Conservation (phyloP, 2,113 vertebrate species). For the Xenopus borealis region DNA sequence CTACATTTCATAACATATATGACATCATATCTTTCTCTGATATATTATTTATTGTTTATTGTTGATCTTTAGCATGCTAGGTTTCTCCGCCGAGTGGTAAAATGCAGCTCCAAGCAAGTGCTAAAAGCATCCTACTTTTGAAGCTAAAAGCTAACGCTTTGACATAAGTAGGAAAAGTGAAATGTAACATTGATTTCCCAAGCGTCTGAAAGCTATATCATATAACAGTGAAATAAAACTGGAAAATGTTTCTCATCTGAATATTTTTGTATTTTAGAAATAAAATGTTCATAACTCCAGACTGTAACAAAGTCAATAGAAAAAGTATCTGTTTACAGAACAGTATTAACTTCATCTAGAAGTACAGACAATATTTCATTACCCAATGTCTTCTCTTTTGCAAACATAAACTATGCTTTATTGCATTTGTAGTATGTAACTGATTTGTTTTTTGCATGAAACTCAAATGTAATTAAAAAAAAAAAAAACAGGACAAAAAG, state of each 20-base stretch:
- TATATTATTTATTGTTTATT: constrained; percentile 50
- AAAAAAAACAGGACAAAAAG: no score
- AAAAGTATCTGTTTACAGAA: constrained; percentile 24
- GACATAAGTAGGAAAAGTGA: constrained; percentile 57
- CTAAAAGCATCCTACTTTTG: constrained; percentile 51
- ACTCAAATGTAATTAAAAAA: no score
- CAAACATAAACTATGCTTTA: no score
- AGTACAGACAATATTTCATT: not conserved
- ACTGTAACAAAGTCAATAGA: constrained; percentile 38
- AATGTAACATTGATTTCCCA: constrained; percentile 65
- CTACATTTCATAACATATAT: no score
- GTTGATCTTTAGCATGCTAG: constrained; percentile 51
- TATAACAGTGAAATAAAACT: constrained; percentile 65
- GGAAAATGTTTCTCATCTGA: constrained; percentile 60
- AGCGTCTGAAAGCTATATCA: constrained; percentile 64
- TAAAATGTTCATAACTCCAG: constrained; percentile 52
- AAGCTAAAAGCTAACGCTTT: constrained; percentile 58
- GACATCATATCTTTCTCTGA: constrained; percentile 46
- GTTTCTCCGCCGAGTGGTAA: constrained; percentile 54
- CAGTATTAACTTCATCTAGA: constrained; percentile 36
- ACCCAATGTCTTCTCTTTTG: not conserved
- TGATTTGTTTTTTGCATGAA: no score
- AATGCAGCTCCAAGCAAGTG: constrained; percentile 54
- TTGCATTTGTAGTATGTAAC: no score
- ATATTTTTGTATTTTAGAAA: constrained; percentile 56